Conservation (phyloP, 2,113 vertebrate genomes). For the Anoplopoma fimbria region DNA sequence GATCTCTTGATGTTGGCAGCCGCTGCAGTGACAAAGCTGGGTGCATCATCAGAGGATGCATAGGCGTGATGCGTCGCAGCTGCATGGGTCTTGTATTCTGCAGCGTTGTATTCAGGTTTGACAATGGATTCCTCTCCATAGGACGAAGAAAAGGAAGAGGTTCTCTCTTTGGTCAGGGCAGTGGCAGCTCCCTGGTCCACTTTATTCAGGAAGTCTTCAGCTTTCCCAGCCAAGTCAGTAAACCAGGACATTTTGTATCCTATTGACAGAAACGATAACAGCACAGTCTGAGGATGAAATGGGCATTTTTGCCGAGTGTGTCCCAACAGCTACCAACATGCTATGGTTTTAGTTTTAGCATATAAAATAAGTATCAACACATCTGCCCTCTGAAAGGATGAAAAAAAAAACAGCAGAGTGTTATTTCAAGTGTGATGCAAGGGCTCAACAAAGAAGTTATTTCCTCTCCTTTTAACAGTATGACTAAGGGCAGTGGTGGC, state of each 20-base stretch:
- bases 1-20: conserved; percentile 92
- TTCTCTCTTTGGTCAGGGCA: conserved; percentile 84
- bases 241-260: conserved; percentile 93
- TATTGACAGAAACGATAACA: conserved; percentile 25
- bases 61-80: conserved; percentile 76
- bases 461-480: background rate
- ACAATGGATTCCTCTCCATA: conserved; percentile 63
- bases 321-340: background rate
- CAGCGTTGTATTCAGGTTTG: conserved; percentile 71
- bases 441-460: background rate
- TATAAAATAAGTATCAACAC: background rate
- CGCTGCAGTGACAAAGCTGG: conserved; percentile 88
- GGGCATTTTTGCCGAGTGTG: background rate
- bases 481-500: too few species aligned
- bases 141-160: conserved; percentile 57
- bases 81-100: conserved; percentile 53
- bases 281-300: background rate
- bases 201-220: conserved; percentile 95
- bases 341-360: background rate
- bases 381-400: background rate
- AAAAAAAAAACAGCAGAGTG: too few species aligned
- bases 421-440: background rate
- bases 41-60: conserved; percentile 69
- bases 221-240: conserved; percentile 92
- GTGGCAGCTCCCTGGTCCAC: conserved; percentile 97